Evolutionary conservation across 2,113 vertebrate species (phyloP).

Genomic region (Climacteris rufus): DNA sequence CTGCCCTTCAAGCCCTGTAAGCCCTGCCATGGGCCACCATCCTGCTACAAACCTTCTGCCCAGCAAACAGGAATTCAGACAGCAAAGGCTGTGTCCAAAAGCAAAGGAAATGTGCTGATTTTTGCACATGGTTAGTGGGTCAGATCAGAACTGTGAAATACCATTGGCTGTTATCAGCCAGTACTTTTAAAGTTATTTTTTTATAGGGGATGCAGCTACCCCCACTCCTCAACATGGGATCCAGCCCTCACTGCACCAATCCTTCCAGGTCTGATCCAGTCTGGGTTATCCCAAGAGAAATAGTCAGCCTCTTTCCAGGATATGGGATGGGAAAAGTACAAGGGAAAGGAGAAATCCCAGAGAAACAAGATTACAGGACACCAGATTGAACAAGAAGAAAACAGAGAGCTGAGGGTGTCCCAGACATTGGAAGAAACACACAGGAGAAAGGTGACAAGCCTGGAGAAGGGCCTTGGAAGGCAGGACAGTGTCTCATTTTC

Average conservation of each 20-base stretch:
- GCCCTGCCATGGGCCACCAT: not conserved
- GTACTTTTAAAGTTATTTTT: accelerated
- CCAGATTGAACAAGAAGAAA: not conserved
- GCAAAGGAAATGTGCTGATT: not conserved
- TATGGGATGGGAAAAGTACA: not conserved
- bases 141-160: not conserved
- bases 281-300: not conserved
- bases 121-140: not conserved
- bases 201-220: not conserved
- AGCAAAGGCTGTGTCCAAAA: not conserved
- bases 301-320: not conserved
- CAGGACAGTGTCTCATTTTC: not conserved
- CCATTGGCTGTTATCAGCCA: not conserved
- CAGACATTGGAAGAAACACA: not conserved
- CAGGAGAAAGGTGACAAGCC: not conserved
- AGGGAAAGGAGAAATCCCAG: not conserved
- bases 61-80: not conserved
- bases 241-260: not conserved
- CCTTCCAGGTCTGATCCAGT: not conserved
- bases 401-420: not conserved
- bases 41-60: not conserved
- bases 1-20: not conserved
- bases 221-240: accelerated
- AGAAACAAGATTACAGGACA: not conserved
- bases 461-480: not conserved